Base-by-base conservation (phyloP, 2,888 invertebrate species). In the Epinotia brunnichana region DNA sequence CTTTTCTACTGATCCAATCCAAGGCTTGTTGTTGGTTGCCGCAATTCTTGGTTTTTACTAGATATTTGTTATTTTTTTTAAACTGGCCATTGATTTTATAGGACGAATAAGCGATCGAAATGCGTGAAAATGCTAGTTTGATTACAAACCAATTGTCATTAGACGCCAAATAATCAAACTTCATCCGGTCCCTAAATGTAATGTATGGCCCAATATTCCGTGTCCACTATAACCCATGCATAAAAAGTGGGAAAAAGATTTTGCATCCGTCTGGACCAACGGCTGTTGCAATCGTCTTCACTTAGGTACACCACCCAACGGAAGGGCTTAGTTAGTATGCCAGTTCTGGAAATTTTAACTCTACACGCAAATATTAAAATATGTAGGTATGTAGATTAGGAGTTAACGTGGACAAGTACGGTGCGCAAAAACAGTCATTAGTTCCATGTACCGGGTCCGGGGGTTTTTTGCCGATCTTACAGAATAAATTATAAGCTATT, bases 401-500 rank as follows among this genome's bases (percentile, higher is more conserved):
- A 80, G 76, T 80, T 81, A 78, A 79, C 81, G 79, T 77, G 77
- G 61, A 59, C 79, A 75, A 76, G 81, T 82, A 81, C 73, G 72
- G 75, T 76, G 39, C 75, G 82, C 87, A 87, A 87, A 85, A 82
- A 74, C 74, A 75, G 79, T 83, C 82, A 84, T 85, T 82, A 84
- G 76, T 73, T 77, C 66, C 74, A 72, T 75, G 76, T 76, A 73
- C 70, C 75, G 35, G 63, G 72, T 66, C 44, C 15, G 53, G 5
- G 41, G 69, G 75, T 82, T 89, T 90, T 90, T 86, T 87, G 81
- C 78, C 78, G 77, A 82, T 83, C 81, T 78, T 85, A 82, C 77
- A 81, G 85, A 85, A 90, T 88, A 87, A 83, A 89, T 90, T 90
- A 90, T 82, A 81, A 84, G 80, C 87, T 83, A 90, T 91, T 90